These are phyloP conservation scores for Drosophila chauvacae DNA, from an alignment of 1,140 invertebrate species.

Conservation along the genomic window DNA sequence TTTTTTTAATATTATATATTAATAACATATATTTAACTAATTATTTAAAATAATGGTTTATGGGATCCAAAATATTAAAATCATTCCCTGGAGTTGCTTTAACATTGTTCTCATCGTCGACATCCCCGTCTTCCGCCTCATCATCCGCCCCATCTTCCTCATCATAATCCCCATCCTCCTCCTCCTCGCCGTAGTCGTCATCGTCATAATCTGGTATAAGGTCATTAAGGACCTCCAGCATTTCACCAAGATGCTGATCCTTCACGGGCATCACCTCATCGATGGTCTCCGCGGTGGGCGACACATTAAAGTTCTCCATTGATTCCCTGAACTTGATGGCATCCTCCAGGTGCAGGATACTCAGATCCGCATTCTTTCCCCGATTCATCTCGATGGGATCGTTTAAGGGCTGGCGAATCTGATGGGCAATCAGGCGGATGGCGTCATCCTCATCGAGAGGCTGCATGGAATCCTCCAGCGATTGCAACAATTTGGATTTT, in stretches of 20 bases:
- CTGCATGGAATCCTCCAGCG: constrained; percentile 49
- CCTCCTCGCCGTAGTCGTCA: constrained; percentile 9
- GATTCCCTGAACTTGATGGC: constrained; percentile 40
- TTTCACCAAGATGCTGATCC: constrained; percentile 47
- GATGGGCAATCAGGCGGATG: constrained; percentile 46
- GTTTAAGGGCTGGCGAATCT: constrained; percentile 48
- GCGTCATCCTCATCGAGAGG: constrained; percentile 45
- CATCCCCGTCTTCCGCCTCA: constrained; percentile 4
- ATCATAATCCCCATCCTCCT: constrained; percentile 19
- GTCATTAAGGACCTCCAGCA: constrained; percentile 22
- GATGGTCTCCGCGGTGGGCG: constrained; percentile 23
- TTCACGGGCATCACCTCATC: constrained; percentile 57
- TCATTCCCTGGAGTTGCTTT: too few species aligned
- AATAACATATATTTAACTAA: neutral
- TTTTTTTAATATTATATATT: neutral
- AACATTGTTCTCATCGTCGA: neutral
- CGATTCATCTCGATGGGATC: constrained; percentile 42
- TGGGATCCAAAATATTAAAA: neutral
- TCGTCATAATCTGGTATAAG: constrained; percentile 1
- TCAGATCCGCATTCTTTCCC: constrained; percentile 26
- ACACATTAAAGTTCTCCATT: constrained; percentile 39
- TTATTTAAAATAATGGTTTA: neutral
- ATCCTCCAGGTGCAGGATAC: constrained; percentile 54
- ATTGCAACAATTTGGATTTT: constrained; percentile 65
- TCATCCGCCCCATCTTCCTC: neutral